Evolutionary conservation across 2,888 invertebrate genomes (phyloP).

Genomic region (Dorcus parallelipipedus): DNA sequence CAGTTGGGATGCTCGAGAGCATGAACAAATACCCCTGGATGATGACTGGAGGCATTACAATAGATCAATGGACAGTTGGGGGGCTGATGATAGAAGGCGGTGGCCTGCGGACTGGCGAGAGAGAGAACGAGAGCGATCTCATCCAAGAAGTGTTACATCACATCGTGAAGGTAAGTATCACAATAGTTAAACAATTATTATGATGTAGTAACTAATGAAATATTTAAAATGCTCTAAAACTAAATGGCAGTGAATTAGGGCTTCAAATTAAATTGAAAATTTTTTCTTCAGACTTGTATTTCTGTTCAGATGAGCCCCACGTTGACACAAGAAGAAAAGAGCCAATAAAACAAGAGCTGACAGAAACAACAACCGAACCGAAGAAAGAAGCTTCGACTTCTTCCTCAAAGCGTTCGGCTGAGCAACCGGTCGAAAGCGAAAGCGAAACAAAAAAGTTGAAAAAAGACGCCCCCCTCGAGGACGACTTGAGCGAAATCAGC

Average conservation of each 20-base stretch:
- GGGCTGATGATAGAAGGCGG: constrained; percentile 55
- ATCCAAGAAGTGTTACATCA: constrained; percentile 46
- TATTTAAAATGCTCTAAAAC: too few species aligned
- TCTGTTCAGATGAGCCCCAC: constrained; percentile 15
- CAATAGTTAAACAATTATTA: neutral
- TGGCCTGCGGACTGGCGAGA: constrained; percentile 46
- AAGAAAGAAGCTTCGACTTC: constrained; percentile 26
- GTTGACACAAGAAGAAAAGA: constrained; percentile 19
- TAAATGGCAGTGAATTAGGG: too few species aligned
- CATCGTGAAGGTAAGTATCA: constrained; percentile 36
- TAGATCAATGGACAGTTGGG: constrained; percentile 43
- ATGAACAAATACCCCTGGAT: constrained; percentile 33
- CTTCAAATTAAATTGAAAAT: neutral
- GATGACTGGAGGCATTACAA: constrained; percentile 47
- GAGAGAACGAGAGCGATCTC: constrained; percentile 42
- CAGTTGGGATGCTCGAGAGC: constrained; percentile 44
- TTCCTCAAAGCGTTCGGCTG: constrained; percentile 38
- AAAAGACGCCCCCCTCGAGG: constrained; percentile 55
- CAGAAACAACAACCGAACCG: constrained; percentile 37
- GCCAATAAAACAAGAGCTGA: constrained; percentile 7
- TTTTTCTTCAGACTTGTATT: constrained; percentile 10
- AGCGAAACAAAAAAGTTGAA: constrained; percentile 50
- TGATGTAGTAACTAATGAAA: neutral
- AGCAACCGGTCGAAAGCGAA: constrained; percentile 45
- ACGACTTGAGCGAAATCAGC: constrained; percentile 83